Conservation (phyloP, 2,888 invertebrate genomes). For the Oconnorella tubifera region DNA sequence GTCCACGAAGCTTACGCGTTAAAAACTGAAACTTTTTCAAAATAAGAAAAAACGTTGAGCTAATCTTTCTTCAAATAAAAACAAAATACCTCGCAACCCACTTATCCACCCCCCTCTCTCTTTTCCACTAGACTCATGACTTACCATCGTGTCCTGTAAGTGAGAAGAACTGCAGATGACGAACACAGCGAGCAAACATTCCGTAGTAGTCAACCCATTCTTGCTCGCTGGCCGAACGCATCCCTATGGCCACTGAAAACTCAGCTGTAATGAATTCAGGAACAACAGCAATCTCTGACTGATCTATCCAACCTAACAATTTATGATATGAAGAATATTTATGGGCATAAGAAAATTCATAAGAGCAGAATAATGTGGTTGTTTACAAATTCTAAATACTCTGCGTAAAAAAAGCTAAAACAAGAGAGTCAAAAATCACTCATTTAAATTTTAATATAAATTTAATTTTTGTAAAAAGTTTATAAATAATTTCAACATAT, state of each 20-base stretch:
- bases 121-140: no score
- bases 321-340: background rate
- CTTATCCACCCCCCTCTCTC: no score
- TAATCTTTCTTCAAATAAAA: no score
- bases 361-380: background rate
- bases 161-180: constrained; percentile 29
- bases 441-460: no score
- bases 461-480: no score
- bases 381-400: background rate
- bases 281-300: constrained; percentile 27
- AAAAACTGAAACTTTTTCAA: no score
- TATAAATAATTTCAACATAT: no score
- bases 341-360: background rate
- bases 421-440: background rate
- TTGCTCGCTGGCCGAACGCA: constrained; percentile 29
- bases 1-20: no score
- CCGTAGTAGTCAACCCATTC: constrained; percentile 35
- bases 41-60: no score
- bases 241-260: constrained; percentile 29
- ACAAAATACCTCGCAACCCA: no score
- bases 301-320: constrained; percentile 35
- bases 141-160: constrained; percentile 20
- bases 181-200: constrained; percentile 33
- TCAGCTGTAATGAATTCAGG: constrained; percentile 27
- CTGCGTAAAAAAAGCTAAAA: background rate